These are phyloP conservation scores for Sebastes schlegelii DNA, from an alignment of 2,113 vertebrate genomes.

Conservation along the genomic window DNA sequence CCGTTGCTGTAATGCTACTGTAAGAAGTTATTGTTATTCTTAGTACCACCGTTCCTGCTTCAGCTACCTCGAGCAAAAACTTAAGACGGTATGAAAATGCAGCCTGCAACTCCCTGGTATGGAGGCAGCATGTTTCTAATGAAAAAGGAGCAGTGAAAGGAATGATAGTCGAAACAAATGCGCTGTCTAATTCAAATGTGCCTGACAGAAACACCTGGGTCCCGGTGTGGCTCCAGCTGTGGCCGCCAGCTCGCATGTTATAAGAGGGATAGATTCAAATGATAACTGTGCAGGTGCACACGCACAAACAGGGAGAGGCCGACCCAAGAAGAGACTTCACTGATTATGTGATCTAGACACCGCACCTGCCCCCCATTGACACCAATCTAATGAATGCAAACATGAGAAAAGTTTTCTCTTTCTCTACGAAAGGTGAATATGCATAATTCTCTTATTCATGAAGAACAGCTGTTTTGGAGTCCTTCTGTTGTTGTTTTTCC, in stretches of 20 bases:
- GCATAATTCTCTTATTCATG: slow-evolving; percentile 32
- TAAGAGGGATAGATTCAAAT: slow-evolving; percentile 15
- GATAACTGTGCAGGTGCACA: slow-evolving; percentile 2
- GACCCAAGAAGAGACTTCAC: slow-evolving; percentile 3
- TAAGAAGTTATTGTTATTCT: not conserved
- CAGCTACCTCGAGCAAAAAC: not conserved
- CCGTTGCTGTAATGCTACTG: not conserved
- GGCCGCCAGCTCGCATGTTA: slow-evolving; percentile 29
- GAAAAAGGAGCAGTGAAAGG: slow-evolving; percentile 13
- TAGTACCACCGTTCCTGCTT: not conserved
- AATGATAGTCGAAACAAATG: slow-evolving; percentile 35
- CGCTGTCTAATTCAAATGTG: slow-evolving; percentile 26
- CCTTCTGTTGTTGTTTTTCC: slow-evolving; percentile 44
- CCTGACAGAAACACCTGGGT: slow-evolving; percentile 61
- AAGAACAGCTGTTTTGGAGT: slow-evolving; percentile 31
- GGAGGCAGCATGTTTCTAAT: slow-evolving; percentile 10
- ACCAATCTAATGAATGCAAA: slow-evolving; percentile 25
- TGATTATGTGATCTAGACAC: slow-evolving; percentile 13
- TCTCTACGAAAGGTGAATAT: slow-evolving; percentile 4
- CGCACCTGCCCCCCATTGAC: slow-evolving; percentile 38
- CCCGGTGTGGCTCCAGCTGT: slow-evolving; percentile 55
- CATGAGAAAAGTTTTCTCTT: slow-evolving; percentile 7
- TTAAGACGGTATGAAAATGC: not conserved
- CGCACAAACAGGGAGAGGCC: not conserved
- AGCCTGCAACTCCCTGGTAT: slow-evolving; percentile 3